Evolutionary conservation across 2,888 invertebrate genomes (phyloP), one percentile per base, ranked within the genome.

Genomic region (Beris morrisii): DNA sequence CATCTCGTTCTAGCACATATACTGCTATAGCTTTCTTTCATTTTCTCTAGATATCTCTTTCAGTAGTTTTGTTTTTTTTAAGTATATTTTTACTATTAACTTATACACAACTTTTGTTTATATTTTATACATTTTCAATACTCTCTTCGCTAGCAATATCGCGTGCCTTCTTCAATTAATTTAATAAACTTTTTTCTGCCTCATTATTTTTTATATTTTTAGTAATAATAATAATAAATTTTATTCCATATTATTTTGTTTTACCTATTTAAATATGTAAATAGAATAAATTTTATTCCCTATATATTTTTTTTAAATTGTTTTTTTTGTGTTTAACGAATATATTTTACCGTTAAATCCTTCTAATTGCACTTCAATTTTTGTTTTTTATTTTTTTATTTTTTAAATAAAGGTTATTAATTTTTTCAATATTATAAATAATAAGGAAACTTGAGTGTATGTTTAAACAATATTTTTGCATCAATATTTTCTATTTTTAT

Each of bases 361-460:
- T 83, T 83, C 84, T 85, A 85, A 85, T 85, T 85, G 84, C 84
- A 84, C 84, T 85, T 85, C 76, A 72, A 76, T 75, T 75, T 75
- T 77, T 77, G 75, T 75, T 77, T 77, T 75, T 74, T 74, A 72
- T 68, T 69, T 70, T 70, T 73, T 71, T 70, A 69, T 70, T 68
- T 69, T 64, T 38, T 38, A 38, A 38, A 38, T 38, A 38, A 38
- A 38, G 69, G 32, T 66, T 57, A 13, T 68, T 67, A 57, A 54
- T 73, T 73, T 68, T 68, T 61, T 48, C 30, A 59, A 67, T 66
- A 31, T 57, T 56, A 57, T 63, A 22, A 22, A 22, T 53, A 15
- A 22, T 53, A 22, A 28, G 12, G 28, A 22, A 22, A 53, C 15
- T 3, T 53, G 15, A 53, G 28, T 48, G 48, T 48, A 15, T n/a